Base-by-base conservation (phyloP, 2,797 vertebrate genomes). In the Neosilurus mollespiculum region DNA sequence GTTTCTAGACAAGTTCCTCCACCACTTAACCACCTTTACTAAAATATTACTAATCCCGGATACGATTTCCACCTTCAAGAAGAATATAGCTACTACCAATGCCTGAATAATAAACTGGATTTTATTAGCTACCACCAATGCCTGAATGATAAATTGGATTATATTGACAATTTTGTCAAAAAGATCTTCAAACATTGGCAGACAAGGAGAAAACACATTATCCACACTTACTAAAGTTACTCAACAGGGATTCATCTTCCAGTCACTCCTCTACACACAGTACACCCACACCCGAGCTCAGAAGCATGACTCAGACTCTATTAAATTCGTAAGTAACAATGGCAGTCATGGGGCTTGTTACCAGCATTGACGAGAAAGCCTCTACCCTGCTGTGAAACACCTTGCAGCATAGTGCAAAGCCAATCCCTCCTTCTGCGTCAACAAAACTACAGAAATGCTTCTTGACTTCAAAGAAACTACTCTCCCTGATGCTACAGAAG, bases 201-300 rank as follows among this genome's bases (percentile, higher is more conserved):
- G 37, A 49, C 59, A 24, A 24, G 37, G 18, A 75, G 58, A 62
- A 15, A 24, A 62, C 22, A 26, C 62, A 43, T 54, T 18, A 54
- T 56, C 24, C 62, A 56, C 78, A 78, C 59, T 64, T 3, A 11
- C 59, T 62, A 51, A 78, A 78, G n/a, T 64, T 64, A 51, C 37
- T 78, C 76, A 37, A 51, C 78, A 67, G 62, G 78, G 26, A 80
- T 66, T 67, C 64, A 30, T 80, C 78, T 66, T 80, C 18, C 15
- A 53, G 43, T 66, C 78, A 67, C 51, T 56, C 26, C 26, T 15
- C 26, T 30, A 22, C n/a, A 26, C 14, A 14, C 76, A 49, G 34
- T 78, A 65, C 49, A n/a, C 78, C 24, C 64, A 80, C 64, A 1
- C 22, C 18, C 22, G 64, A 4, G 16, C 18, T 67, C 20, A 56